Base-by-base conservation (phyloP, 2,113 vertebrate species). In the Mastomys coucha region DNA sequence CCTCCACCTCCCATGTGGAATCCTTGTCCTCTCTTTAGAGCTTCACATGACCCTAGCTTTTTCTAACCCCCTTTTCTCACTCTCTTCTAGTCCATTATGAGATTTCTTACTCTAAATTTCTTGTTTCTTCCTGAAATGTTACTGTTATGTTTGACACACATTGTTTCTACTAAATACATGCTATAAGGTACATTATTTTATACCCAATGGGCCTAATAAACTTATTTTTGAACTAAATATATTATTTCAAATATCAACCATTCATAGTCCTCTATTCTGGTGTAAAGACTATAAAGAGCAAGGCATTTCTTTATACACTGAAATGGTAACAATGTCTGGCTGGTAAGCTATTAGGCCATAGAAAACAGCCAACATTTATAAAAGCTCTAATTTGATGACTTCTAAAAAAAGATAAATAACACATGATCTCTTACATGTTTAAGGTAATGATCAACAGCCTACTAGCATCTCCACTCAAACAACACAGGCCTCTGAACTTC, bases 151-250 rank as follows among this genome's bases (percentile, higher is more conserved):
- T 91, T 97, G 36, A 85, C 84, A 39, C 69, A n/a, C 0, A 73
- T 67, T 87, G 0, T 81, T 93, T 73, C 39, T 69, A 45, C 76
- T 88, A 58, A 85, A 91, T 67, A 31, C 6, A 78, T 53, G 1
- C 10, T 17, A 60, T 87, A 1, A 73, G 2, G 2, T 19, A 75
- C 84, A 56, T 69, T 63, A 14, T 84, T 2, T 85, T 42, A 42
- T 86, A 81, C 39, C 13, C 49, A 88, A 67, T 17, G 24, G 7
- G 1, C 7, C 16, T 14, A 42, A 85, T 0, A 70, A 20, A 28
- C 72, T 92, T 80, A 63, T n/a, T 92, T 96, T 88, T 63, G 2
- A 81, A 92, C 91, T 39, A 51, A 93, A 81, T 53, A 77, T 78
- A 89, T 49, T 26, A 33, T 31, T 80, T 95, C 77, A 76, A 89